Percentiles rank a stretch among this genome's conserved stretches.
These are phyloP conservation scores for Telmatherina bonti DNA, from an alignment of 2,797 vertebrate species.

Conservation along the genomic window DNA sequence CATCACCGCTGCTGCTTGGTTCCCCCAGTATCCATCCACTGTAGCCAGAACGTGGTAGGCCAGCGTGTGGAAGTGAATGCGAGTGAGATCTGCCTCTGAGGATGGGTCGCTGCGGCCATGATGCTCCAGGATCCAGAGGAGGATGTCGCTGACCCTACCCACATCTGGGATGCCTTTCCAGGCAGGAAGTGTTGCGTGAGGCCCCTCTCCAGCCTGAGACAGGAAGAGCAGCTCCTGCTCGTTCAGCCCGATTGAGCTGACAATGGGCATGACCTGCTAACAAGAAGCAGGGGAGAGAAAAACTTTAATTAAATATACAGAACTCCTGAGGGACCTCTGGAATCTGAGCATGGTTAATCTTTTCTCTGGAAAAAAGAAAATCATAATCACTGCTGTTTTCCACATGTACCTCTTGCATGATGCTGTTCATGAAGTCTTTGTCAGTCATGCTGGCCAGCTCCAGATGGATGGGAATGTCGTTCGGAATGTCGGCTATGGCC, in stretches of 20 bases:
- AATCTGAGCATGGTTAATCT: conserved; percentile 13
- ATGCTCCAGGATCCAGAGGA: conserved; percentile 93
- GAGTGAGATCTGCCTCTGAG: conserved; percentile 88
- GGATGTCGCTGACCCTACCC: conserved; percentile 92
- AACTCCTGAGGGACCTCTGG: background rate
- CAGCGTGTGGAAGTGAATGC: conserved; percentile 97
- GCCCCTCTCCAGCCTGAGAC: conserved; percentile 89
- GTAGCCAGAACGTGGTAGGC: conserved; percentile 94
- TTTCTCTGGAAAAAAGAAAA: conserved; percentile 6
- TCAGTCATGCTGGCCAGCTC: conserved; percentile 99
- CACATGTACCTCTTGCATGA: conserved; percentile 92
- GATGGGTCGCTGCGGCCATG: conserved; percentile 79
- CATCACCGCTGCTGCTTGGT: conserved; percentile 91
- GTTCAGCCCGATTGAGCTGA: conserved; percentile 95
- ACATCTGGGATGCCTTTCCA: conserved; percentile 92
- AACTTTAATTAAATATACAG: conserved; percentile 37
- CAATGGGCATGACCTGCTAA: conserved; percentile 97
- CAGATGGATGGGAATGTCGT: conserved; percentile 91
- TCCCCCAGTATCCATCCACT: conserved; percentile 93
- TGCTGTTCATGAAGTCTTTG: conserved; percentile 92
- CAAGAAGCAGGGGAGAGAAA: conserved; percentile 65
- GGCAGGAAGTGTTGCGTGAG: conserved; percentile 85
- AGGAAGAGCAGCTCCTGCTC: conserved; percentile 98
- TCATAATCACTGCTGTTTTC: background rate
- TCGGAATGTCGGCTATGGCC: conserved; percentile 89